Evolutionary conservation across 2,113 vertebrate species (phyloP).

Genomic region (Lethenteron camtschaticum): DNA sequence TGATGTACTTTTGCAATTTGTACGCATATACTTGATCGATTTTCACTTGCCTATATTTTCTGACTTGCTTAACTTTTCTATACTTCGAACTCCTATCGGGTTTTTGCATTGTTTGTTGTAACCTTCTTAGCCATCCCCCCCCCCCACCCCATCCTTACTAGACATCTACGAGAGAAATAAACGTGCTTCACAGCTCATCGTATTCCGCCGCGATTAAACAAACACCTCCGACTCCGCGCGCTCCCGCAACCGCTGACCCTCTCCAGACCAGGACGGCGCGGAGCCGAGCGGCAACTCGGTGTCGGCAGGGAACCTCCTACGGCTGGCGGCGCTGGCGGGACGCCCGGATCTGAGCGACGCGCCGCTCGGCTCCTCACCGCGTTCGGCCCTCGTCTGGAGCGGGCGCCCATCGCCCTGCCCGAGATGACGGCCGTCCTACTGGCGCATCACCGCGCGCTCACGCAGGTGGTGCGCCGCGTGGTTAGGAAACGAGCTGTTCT

Average conservation of each 20-base stretch:
- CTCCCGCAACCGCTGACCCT: conserved; percentile 7
- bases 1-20: neutral
- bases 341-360: conserved; percentile 41
- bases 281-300: conserved; percentile 66
- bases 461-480: conserved; percentile 33
- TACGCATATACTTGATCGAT: too few relatives aligned
- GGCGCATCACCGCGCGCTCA: conserved; percentile 42
- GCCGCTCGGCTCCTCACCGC: conserved; percentile 39
- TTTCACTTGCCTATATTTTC: too few relatives aligned
- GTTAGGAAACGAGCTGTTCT: neutral
- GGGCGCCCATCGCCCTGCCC: conserved; percentile 44
- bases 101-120: neutral
- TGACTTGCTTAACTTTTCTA: too few relatives aligned
- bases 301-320: conserved; percentile 46
- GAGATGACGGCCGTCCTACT: conserved; percentile 51
- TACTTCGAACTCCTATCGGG: too few relatives aligned
- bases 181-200: too few relatives aligned
- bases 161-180: too few relatives aligned
- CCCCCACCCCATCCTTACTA: too few relatives aligned
- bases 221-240: neutral
- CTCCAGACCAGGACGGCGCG: conserved; percentile 62
- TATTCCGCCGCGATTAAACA: neutral
- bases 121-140: neutral
- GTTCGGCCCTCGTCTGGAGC: conserved; percentile 46
- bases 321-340: conserved; percentile 44